Base-by-base conservation (phyloP, 2,797 vertebrate genomes). In the Gymnopithys bicolor region DNA sequence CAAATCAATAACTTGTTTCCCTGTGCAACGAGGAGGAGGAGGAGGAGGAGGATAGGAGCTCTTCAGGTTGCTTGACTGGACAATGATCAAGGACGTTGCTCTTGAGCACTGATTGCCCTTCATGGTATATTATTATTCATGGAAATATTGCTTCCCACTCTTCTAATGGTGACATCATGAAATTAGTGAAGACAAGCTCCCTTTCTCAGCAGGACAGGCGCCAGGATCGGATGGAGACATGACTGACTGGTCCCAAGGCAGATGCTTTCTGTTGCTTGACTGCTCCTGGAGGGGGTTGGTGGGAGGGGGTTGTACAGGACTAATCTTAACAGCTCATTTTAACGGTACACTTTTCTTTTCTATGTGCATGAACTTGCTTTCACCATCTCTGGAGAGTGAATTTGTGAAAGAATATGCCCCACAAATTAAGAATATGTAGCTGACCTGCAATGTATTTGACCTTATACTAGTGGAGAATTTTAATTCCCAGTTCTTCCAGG, bases 1-100 rank as follows among this genome's bases (percentile, higher is more conserved):
- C 45, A 95, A 96, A 97, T 93, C 91, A 92, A 77, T 86, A 94
- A 93, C 93, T 92, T 1, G 9, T 91, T 93, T 93, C 63, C 69
- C 35, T 74, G 2, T 0, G 0, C 66, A 46, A 18, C 0, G 7
- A 84, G 56, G 51, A 91, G 53, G 46, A 25, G 56, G n/a, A 64
- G 56, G 55, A 56, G 33, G 56, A 25, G 56, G 55, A 56, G 7
- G 9, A 66, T 43, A 43, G 41, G 70, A 79, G 52, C 27, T 94
- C 67, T 73, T 81, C 32, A 43, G 56, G 52, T 30, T 93, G 9
- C 76, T 56, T 76, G 70, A 59, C 77, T 92, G 89, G 77, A 74
- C 5, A 0, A 21, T 0, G 1, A 93, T 70, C 89, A 95, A 84
- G 87, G 81, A 45, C 6, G 0, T 51, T 39, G 64, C 8, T 89